phyloP scores from a whole-genome alignment of 2,888 invertebrate species.

The Xestia sexstrigata region DNA sequence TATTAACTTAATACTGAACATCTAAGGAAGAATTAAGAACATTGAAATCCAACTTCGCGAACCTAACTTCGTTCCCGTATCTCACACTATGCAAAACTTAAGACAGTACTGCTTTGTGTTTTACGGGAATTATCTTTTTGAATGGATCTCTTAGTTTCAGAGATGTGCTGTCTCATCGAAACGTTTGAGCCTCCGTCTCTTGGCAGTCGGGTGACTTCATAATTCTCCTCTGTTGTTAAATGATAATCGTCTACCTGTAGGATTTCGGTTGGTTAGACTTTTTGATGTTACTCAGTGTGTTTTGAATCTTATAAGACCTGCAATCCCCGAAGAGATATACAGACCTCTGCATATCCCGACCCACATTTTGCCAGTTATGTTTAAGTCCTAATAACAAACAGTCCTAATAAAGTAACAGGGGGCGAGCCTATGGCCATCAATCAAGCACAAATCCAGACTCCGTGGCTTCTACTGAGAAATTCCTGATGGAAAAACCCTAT shows the following conservation, averaged over 20 bases:
- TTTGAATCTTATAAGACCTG: no score
- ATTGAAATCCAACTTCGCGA: slow-evolving; percentile 59
- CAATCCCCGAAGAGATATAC: no score
- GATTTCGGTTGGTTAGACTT: slow-evolving; percentile 26
- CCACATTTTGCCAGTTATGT: no score
- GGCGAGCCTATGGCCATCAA: no score
- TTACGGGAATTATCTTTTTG: slow-evolving; percentile 69
- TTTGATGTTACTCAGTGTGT: neutral
- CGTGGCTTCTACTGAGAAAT: no score
- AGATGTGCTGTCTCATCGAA: slow-evolving; percentile 54
- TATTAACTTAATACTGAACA: slow-evolving; percentile 50
- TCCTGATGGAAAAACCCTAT: no score
- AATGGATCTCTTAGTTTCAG: slow-evolving; percentile 64
- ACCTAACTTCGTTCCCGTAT: slow-evolving; percentile 61
- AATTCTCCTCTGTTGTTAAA: slow-evolving; percentile 51
- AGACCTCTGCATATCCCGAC: no score
- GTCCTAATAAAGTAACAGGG: no score
- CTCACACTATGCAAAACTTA: slow-evolving; percentile 60
- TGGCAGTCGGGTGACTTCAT: slow-evolving; percentile 33
- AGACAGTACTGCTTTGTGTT: slow-evolving; percentile 66
- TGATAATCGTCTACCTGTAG: slow-evolving; percentile 56
- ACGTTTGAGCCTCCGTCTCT: slow-evolving; percentile 53
- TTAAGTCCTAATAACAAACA: no score
- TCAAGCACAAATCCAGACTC: no score
- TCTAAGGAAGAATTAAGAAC: slow-evolving; percentile 57